Evolutionary conservation across 1,140 invertebrate species (phyloP), one percentile per base, ranked within the genome.

Genomic region (Apis cerana): DNA sequence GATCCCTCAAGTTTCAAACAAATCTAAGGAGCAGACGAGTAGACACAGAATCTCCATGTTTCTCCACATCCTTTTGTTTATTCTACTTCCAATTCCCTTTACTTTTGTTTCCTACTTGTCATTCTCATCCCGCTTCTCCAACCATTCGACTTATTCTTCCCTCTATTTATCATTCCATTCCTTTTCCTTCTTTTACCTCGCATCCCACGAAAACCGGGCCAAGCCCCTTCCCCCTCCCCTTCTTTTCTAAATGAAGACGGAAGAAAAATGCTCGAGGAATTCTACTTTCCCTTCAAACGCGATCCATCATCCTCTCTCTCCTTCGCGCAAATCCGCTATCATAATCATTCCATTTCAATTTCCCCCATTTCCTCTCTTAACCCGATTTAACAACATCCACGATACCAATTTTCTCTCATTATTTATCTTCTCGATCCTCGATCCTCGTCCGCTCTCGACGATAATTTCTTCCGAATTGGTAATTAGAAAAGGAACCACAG

Each of bases 181-280:
- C 19, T 8, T 13, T 1, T 3, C 11, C 1, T 0, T 23, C 13
- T 15, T 50, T 4, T 27, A 27, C 48, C 21, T 11, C 12, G 13
- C n/a, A 21, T 11, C 19, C 21, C 13, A 23, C 21, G 17, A 3
- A 23, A 69, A 50, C 48, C 17, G 8, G 67, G 67, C 13, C 67
- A 52, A 69, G 21, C 48, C 12, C n/a, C 13, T 69, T 62, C 15
- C 27, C 5, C 33, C 1, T 56, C 7, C 7, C 15, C 27, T 27
- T 62, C 27, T 11, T 62, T 15, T 27, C 48, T 2, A 21, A 50
- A 8, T 13, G 48, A 52, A 69, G 48, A 15, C 21, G 67, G 67
- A 23, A 52, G 67, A 69, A 50, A 69, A 69, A 69, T 69, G 67
- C 48, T 69, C 48, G 48, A 50, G 67, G n/a, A 50, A 69, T 69